A percentile compares a stretch with the other conserved stretches of the same genome.
phyloP scores from a whole-genome alignment of 2,797 vertebrate species.

The Phrynocephalus forsythii region DNA sequence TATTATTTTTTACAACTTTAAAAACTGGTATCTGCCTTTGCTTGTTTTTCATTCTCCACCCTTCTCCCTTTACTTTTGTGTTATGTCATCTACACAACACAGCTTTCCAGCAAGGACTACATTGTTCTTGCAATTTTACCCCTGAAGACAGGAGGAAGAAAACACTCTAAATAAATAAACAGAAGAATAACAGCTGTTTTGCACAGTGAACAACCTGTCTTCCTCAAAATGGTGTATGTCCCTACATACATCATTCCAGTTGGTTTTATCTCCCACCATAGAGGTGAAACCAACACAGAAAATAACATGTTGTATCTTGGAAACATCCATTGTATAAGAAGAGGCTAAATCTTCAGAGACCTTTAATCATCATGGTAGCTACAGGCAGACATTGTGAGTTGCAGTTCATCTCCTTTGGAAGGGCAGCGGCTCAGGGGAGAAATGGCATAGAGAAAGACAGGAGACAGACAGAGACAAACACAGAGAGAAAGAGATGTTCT shows the following conservation, averaged over 20 bases:
- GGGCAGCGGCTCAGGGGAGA: neutral
- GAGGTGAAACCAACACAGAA: neutral
- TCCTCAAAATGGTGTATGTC: neutral
- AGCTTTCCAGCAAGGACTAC: neutral
- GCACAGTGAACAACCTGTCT: neutral
- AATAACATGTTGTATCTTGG: neutral
- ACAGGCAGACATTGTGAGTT: neutral
- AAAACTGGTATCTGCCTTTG: neutral
- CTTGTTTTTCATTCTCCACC: neutral
- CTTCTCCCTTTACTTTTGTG: neutral
- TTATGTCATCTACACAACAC: neutral
- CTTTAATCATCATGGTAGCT: neutral
- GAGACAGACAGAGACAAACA: neutral
- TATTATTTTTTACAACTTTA: too few relatives aligned
- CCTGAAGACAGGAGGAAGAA: neutral
- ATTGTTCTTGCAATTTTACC: neutral
- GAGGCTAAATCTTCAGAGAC: neutral
- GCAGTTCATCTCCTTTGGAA: neutral
- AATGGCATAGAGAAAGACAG: neutral
- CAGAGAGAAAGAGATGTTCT: neutral
- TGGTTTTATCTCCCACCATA: neutral
- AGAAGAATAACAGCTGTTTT: neutral
- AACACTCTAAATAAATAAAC: neutral
- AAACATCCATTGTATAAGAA: neutral
- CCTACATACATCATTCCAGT: too few relatives aligned